These are phyloP conservation scores for Prolemur simus DNA, from an alignment of 2,113 vertebrate genomes.

Conservation along the genomic window DNA sequence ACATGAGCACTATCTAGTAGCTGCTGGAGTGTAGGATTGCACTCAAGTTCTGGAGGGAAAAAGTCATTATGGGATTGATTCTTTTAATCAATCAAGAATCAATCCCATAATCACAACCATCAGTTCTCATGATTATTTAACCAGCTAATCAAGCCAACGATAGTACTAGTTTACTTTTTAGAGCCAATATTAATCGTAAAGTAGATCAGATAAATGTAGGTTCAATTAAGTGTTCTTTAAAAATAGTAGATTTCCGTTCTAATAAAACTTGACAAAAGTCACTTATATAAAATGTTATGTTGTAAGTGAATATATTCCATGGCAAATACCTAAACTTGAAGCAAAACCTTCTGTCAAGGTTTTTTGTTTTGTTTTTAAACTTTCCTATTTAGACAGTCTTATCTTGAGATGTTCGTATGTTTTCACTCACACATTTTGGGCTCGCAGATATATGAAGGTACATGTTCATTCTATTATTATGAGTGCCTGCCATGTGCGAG, in stretches of 20 bases:
- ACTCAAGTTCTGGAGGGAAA: neutral
- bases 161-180: slow-evolving; percentile 17
- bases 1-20: neutral
- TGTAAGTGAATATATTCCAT: neutral
- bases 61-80: neutral
- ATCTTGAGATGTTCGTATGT: neutral
- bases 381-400: neutral
- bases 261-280: slow-evolving; percentile 37
- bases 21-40: slow-evolving; percentile 8
- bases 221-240: slow-evolving; percentile 41
- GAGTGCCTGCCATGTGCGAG: neutral
- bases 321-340: neutral
- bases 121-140: slow-evolving; percentile 41
- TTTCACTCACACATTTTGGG: slow-evolving; percentile 25
- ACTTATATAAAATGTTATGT: neutral
- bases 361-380: neutral
- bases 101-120: neutral
- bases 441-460: neutral
- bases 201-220: neutral
- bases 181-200: slow-evolving; percentile 25
- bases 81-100: neutral
- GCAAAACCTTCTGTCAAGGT: neutral
- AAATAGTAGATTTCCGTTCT: slow-evolving; percentile 22
- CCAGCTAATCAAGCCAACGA: neutral
- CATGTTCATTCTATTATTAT: neutral